Evolutionary conservation across 2,888 invertebrate species (phyloP), one percentile per base, ranked within the genome.

Genomic region (Harpalus rufipes): DNA sequence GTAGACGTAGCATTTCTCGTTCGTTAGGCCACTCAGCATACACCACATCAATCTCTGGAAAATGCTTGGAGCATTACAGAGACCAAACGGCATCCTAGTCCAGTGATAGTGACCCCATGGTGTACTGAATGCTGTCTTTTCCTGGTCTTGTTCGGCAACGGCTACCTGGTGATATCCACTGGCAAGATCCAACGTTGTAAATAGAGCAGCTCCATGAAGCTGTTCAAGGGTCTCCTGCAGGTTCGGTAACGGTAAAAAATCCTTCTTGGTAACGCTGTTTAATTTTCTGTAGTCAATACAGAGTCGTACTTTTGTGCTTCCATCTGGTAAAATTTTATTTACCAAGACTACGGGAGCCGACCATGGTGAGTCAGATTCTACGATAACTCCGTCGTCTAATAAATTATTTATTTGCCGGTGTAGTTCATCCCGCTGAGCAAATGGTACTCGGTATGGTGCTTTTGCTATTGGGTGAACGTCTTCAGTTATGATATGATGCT

Each of bases 41-140:
- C 83, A 79, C 65, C 89, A 87, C 88, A 89, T 90, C 4, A 88
- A 51, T 1, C 88, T 65, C 61, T 88, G 88, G 78, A 89, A 90
- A 0, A 88, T 89, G 0, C 88, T 87, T 0, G 89, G 89, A 0
- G 88, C 88, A 21, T 88, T 88, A 74, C 86, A 87, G 0, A 89
- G 79, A 0, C 89, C 89, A 86, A 89, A 89, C 0, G 88, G 87
- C 87, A 88, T 87, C 1, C 86, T 58, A 3, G 41, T 83, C 65
- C 85, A 88, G 21, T 88, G 86, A n/a, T 84, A 87, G 25, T 88
- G 87, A 0, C 87, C 87, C 7, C 86, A 74, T 1, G 86, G 84
- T 7, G 87, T 87, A 0, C 86, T 85, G 21, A 88, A 88, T 0
- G 87, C 87, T 0, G 87, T 88, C 74, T 88, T 86, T 7, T 85